phyloP scores from a whole-genome alignment of 1,140 invertebrate genomes.

The Dinothrombium tinctorium region DNA sequence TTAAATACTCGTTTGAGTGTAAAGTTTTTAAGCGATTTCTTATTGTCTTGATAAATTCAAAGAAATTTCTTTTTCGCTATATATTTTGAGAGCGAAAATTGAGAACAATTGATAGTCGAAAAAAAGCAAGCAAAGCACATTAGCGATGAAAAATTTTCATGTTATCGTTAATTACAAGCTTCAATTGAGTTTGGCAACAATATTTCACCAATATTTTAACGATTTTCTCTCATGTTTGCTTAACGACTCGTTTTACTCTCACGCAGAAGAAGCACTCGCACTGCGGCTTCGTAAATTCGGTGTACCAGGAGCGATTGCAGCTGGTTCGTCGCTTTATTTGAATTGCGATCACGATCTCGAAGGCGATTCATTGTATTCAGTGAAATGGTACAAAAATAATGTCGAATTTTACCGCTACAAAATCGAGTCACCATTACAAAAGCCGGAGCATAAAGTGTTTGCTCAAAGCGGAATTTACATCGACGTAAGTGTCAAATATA shows the following conservation, averaged over 20 bases:
- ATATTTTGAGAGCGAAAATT: too few species aligned
- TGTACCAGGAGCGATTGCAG: constrained; percentile 11
- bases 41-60: too few species aligned
- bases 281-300: constrained; percentile 7
- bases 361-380: constrained; percentile 20
- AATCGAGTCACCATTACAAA: constrained; percentile 7
- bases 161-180: too few species aligned
- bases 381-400: constrained; percentile 17
- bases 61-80: too few species aligned
- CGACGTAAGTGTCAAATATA: constrained; percentile 12
- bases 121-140: too few species aligned
- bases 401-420: constrained; percentile 15
- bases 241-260: not conserved
- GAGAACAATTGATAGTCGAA: too few species aligned
- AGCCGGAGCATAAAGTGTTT: constrained; percentile 11
- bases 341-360: constrained; percentile 23
- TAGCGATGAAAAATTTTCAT: too few species aligned
- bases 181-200: too few species aligned
- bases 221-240: too few species aligned
- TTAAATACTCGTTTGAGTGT: too few species aligned
- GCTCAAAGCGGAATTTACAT: constrained; percentile 11
- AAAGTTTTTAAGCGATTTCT: too few species aligned
- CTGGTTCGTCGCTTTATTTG: constrained; percentile 15
- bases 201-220: too few species aligned
- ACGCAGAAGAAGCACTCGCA: not conserved